phyloP scores from a whole-genome alignment of 2,797 vertebrate genomes.

The Gymnoscopelus braueri region DNA sequence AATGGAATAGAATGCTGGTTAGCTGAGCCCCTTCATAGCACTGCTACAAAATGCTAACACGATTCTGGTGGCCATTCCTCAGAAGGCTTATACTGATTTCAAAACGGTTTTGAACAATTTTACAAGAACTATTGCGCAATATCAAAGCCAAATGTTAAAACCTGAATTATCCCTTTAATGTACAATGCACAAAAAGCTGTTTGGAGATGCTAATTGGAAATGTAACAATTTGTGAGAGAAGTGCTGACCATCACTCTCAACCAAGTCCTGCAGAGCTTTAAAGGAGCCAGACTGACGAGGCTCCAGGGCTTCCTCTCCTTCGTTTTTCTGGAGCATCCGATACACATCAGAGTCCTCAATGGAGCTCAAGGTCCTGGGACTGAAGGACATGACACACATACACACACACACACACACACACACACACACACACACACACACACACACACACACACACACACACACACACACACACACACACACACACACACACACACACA shows the following conservation, averaged over 20 bases:
- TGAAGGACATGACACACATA: slow-evolving; percentile 60
- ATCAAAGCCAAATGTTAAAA: too few species aligned
- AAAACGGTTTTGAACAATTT: too few species aligned
- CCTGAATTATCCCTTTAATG: too few species aligned
- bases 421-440: slow-evolving; percentile 11
- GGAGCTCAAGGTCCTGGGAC: slow-evolving; percentile 79
- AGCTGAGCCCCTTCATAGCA: too few species aligned
- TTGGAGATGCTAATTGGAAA: too few species aligned
- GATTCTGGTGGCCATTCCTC: too few species aligned
- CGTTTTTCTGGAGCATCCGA: slow-evolving; percentile 88
- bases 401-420: slow-evolving; percentile 49
- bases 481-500: neutral
- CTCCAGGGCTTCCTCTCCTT: slow-evolving; percentile 83
- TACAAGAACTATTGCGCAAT: too few species aligned
- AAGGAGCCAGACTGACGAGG: slow-evolving; percentile 97
- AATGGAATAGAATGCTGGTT: too few species aligned
- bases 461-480: slow-evolving; percentile 5
- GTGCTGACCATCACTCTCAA: slow-evolving; percentile 89
- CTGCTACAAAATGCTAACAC: too few species aligned
- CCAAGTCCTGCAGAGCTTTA: slow-evolving; percentile 92
- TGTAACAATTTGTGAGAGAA: neutral
- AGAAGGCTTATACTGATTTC: too few species aligned
- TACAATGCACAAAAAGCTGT: too few species aligned
- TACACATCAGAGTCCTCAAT: slow-evolving; percentile 93
- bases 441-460: slow-evolving; percentile 23